phyloP scores from a whole-genome alignment of 2,797 vertebrate species.

The Eleutherodactylus coqui region DNA sequence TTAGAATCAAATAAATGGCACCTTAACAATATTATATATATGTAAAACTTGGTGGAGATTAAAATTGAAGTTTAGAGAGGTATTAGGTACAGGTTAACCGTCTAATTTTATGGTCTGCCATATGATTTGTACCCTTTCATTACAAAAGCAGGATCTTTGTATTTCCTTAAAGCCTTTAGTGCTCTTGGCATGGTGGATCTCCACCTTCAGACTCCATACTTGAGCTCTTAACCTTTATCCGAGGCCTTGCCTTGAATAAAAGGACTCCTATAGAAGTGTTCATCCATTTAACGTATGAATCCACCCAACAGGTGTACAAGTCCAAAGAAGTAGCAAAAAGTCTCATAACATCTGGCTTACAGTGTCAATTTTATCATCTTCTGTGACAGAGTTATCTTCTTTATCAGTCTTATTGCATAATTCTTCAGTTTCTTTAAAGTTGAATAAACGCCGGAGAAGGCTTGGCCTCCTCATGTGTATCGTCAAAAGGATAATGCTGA shows the following conservation, averaged over 20 bases:
- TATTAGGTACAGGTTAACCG: not conserved
- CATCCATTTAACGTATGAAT: not conserved
- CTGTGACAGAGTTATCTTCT: not conserved
- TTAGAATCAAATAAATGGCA: not conserved
- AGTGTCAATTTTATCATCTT: conserved; percentile 13
- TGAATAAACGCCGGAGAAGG: conserved; percentile 85
- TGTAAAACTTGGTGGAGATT: not conserved
- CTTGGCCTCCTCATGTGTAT: conserved; percentile 78
- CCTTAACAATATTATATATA: not conserved
- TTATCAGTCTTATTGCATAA: not conserved
- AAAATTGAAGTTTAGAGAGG: not conserved
- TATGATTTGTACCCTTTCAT: not conserved
- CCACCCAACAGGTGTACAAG: not conserved
- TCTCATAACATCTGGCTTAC: conserved; percentile 21
- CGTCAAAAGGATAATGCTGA: conserved; percentile 78
- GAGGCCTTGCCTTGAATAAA: not conserved
- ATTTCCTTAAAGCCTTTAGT: not conserved
- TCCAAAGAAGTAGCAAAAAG: not conserved
- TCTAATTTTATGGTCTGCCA: not conserved
- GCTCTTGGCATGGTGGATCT: not conserved
- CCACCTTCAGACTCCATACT: not conserved
- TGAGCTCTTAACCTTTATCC: not conserved
- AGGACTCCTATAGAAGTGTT: not conserved
- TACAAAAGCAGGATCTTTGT: not conserved
- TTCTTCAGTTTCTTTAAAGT: conserved; percentile 70